A percentile compares a stretch with the other conserved stretches of the same genome.
phyloP scores from a whole-genome alignment of 2,888 invertebrate genomes.

The Onthophagus sagittarius region DNA sequence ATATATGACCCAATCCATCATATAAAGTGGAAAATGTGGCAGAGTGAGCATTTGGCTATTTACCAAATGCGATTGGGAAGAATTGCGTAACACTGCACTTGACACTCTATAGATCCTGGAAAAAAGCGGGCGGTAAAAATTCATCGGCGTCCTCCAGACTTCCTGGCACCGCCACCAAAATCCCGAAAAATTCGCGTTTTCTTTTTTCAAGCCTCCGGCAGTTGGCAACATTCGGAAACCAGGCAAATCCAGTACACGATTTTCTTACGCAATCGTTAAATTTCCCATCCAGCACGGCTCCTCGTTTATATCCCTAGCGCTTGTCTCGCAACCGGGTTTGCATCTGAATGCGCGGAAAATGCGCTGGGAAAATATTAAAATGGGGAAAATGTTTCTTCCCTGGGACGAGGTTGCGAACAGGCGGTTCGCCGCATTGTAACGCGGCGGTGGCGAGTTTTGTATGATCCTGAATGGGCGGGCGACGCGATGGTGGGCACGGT shows the following conservation, averaged over 20 bases:
- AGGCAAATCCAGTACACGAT: neutral
- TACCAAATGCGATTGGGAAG: neutral
- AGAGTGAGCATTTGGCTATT: neutral
- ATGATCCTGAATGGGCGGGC: neutral
- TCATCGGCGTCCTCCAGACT: neutral
- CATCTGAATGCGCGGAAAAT: slow-evolving; percentile 8
- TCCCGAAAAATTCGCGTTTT: neutral
- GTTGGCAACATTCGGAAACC: neutral
- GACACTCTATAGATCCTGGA: neutral
- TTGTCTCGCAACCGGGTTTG: neutral
- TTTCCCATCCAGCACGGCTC: neutral
- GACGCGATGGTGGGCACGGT: neutral
- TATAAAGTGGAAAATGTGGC: neutral
- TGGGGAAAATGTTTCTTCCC: neutral
- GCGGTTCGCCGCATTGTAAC: slow-evolving; percentile 1
- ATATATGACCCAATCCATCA: neutral
- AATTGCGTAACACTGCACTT: neutral
- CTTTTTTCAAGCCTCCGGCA: neutral
- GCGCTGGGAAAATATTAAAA: neutral
- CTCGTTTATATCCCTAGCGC: neutral
- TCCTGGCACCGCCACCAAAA: neutral
- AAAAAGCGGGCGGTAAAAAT: neutral
- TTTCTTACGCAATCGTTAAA: neutral
- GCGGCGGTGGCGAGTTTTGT: neutral
- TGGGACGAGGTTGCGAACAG: neutral